phyloP scores from a whole-genome alignment of 2,888 invertebrate genomes.

The Pecten maximus region DNA sequence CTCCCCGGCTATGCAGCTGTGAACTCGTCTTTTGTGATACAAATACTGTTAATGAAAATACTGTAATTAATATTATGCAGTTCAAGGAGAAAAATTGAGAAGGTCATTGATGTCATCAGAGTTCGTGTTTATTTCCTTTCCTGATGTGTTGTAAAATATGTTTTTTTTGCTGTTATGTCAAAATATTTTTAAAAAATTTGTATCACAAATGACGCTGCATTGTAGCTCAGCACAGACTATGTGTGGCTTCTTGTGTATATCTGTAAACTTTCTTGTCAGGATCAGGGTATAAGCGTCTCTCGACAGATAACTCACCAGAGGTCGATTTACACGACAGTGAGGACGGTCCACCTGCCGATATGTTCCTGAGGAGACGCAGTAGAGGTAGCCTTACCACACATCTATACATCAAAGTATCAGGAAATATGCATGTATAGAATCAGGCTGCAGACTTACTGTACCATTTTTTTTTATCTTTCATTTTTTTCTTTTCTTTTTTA shows the following conservation, averaged over 20 bases:
- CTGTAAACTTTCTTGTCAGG: conserved; percentile 43
- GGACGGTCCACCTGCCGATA: conserved; percentile 73
- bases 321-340: conserved; percentile 71
- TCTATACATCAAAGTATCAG: neutral
- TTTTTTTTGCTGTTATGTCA: neutral
- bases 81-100: too few relatives aligned
- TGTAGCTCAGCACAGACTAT: neutral
- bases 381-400: conserved; percentile 57
- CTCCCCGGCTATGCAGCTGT: neutral
- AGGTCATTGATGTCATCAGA: too few relatives aligned
- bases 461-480: too few relatives aligned
- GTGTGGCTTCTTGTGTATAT: conserved; percentile 16
- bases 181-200: neutral
- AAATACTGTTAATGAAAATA: neutral
- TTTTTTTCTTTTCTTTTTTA: neutral
- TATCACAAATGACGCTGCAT: neutral
- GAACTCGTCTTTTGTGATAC: neutral
- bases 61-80: neutral
- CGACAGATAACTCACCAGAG: conserved; percentile 61
- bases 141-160: too few relatives aligned
- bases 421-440: conserved; percentile 15
- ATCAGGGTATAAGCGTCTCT: conserved; percentile 57
- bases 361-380: conserved; percentile 58
- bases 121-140: too few relatives aligned
- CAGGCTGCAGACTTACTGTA: too few relatives aligned